Evolutionary conservation across 2,113 vertebrate genomes (phyloP), one percentile per base, ranked within the genome.

Genomic region (Trematocara marginatum): DNA sequence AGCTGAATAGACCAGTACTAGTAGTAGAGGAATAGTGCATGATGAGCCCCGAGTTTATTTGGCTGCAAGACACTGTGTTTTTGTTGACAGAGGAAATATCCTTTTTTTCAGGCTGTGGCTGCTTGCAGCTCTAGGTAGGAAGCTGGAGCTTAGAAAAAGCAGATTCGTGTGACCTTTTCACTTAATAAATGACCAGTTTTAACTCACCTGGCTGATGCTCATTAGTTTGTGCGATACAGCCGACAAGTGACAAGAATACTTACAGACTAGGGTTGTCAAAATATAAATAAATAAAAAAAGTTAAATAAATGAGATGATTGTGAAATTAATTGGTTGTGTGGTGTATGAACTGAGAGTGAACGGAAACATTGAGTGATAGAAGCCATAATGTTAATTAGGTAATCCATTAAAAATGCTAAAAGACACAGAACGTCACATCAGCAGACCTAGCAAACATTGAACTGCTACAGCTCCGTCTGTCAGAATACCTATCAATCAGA

Each of bases 151-250:
- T 31, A 11, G 45, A 31, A 51, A 18, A 76, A 49, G 26, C 45
- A 49, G 26, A 45, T 13, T 49, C 26, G 2, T 34, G 71, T 51
- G 42, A 76, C 26, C 26, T 8, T 47, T 76, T 26, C 40, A 16
- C 3, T 29, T 71, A 71, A 71, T 71, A 71, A 71, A 45, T 47
- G 20, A 71, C 26, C 20, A 10, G 40, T 71, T 71, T 71, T 26
- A 1, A 45, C 66, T 45, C 66, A 16, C 13, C 66, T 71, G 66
- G 7, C 38, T 16, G 51, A 52, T 52, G 51, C 51, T 20, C 18
- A 52, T 52, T 52, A 20, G 51, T 52, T 10, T 20, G 18, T 52
- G 18, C 18, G 10, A 20, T 20, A 52, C 51, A 20, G 18, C 18
- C 18, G 8, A 20, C 51, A n/a, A 52, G 9, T 52, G 8, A 5